Percentiles rank a stretch among this genome's conserved stretches.
Evolutionary conservation across 1,140 invertebrate genomes (phyloP).

Genomic region (Anastatus disparis): DNA sequence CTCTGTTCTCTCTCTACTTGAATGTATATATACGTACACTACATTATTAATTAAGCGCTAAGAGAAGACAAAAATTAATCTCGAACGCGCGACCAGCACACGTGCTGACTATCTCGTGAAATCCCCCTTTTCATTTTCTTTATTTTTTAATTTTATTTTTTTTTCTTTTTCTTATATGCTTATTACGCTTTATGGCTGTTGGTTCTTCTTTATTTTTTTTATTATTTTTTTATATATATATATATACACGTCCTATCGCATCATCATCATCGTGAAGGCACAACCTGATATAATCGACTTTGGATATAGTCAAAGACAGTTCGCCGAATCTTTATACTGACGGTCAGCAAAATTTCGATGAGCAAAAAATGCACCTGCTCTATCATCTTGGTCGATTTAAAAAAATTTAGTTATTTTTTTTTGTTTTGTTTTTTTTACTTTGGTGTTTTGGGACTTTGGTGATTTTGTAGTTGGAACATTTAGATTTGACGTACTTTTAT

Average conservation of each 20-base stretch:
- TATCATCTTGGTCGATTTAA: conserved; percentile 15
- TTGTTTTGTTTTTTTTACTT: too few species aligned
- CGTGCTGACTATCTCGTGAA: background rate
- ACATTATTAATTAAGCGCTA: conserved; percentile 32
- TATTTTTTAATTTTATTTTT: background rate
- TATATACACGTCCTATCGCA: conserved; percentile 18
- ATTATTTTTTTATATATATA: too few species aligned
- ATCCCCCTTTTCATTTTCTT: background rate
- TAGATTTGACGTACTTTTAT: background rate
- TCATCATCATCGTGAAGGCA: background rate
- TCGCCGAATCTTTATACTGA: background rate
- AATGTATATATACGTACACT: too few species aligned
- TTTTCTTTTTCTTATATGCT: background rate
- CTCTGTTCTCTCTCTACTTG: background rate
- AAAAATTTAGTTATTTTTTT: background rate
- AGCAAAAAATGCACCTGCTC: conserved; percentile 29
- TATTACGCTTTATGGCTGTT: background rate
- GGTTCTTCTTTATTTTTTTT: too few species aligned
- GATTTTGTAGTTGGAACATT: too few species aligned
- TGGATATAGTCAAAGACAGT: background rate
- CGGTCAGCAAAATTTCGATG: background rate
- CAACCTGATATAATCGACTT: conserved; percentile 2
- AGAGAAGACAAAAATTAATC: conserved; percentile 23
- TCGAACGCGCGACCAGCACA: background rate
- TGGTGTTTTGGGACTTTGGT: too few species aligned